Base-by-base conservation (phyloP, 2,113 vertebrate genomes). In the Neodontobutis hainanensis region DNA sequence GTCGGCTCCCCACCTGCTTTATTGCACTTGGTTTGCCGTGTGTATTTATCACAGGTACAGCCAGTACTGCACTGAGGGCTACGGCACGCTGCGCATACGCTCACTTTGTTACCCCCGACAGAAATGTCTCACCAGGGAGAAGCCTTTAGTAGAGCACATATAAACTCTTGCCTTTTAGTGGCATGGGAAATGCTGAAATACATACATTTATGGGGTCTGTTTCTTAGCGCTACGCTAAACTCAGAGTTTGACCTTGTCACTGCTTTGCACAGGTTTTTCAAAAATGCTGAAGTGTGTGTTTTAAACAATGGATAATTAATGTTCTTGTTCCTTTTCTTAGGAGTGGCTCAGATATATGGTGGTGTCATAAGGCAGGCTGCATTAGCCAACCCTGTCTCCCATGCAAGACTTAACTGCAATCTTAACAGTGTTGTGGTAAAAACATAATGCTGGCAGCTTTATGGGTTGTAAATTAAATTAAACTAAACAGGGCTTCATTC, bases 31-130 rank as follows among this genome's bases (percentile, higher is more conserved):
- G 64, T 78, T 70, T 65, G 68, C 67, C 0, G 16, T 56, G 69
- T 81, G 74, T 71, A 82, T 91, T 87, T 83, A 87, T 91, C 80
- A 83, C 59, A 55, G 52, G 72, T 65, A 69, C 73, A 85, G 65
- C 70, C 79, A 55, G 78, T 87, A 68, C 60, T 51, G 65, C 70
- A 67, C 55, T 1, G 49, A 80, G 63, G 70, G 71, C 82, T 75
- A 65, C 43, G 77, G 51, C 76, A 65, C 58, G 50, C 69, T 74
- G 82, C 78, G 82, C 87, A 87, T 85, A 87, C 66, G 50, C 73
- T 78, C 82, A 80, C 85, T 87, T 78, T 85, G 81, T 85, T 89
- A 87, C 80, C 80, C 83, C 70, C 55, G 79, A 88, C 84, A 87
- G 82, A 68, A 83, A 89, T 79, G 81, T 56, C 80, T 81, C 86